phyloP scores from a whole-genome alignment of 2,113 vertebrate genomes.

The Edolisoma coerulescens region DNA sequence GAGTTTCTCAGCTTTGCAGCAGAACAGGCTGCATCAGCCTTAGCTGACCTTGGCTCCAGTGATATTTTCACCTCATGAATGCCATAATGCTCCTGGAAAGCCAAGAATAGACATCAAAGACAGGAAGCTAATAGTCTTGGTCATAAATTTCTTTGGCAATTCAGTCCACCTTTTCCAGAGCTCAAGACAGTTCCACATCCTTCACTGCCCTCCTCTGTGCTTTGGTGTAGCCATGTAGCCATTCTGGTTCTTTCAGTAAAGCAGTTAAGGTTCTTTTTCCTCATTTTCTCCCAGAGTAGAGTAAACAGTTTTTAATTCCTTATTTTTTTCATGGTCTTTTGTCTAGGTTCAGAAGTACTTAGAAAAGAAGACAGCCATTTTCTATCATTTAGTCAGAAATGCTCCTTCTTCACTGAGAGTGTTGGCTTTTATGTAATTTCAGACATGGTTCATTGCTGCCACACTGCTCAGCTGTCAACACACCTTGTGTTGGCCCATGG shows the following conservation, averaged over 20 bases:
- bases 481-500: rapidly evolving
- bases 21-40: slow-evolving; percentile 37
- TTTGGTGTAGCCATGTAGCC: background rate
- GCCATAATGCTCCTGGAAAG: slow-evolving; percentile 52
- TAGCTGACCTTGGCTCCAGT: slow-evolving; percentile 55
- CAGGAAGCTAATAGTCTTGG: slow-evolving; percentile 59
- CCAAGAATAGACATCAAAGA: slow-evolving; percentile 65
- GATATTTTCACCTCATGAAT: slow-evolving; percentile 50
- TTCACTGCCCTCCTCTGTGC: background rate
- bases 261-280: background rate
- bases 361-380: background rate
- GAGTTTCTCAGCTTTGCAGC: slow-evolving; percentile 19
- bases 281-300: background rate
- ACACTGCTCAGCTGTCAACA: background rate
- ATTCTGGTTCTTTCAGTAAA: background rate
- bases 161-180: slow-evolving; percentile 32
- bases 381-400: background rate
- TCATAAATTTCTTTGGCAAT: slow-evolving; percentile 47
- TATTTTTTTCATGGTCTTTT: background rate
- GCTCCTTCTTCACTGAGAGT: background rate
- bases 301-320: background rate
- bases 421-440: background rate
- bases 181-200: slow-evolving; percentile 6
- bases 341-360: background rate
- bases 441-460: background rate